phyloP scores from a whole-genome alignment of 2,113 vertebrate genomes.

The Hyla sarda region DNA sequence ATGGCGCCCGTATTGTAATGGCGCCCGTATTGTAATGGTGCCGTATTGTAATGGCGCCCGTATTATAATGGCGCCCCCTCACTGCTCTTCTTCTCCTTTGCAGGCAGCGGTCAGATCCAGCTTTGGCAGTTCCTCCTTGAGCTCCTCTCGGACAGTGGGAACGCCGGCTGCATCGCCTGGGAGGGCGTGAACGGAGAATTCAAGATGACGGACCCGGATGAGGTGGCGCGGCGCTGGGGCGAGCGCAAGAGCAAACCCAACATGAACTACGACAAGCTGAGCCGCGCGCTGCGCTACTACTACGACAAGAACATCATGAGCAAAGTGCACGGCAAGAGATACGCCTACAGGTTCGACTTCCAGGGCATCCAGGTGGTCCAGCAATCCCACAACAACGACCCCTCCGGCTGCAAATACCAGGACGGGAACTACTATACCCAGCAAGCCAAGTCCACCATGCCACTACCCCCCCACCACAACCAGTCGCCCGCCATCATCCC shows the following conservation, averaged over 20 bases:
- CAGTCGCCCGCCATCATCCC: conserved; percentile 41
- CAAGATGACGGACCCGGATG: conserved; percentile 87
- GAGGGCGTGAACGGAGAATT: conserved; percentile 84
- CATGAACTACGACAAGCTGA: conserved; percentile 83
- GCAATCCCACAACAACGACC: conserved; percentile 69
- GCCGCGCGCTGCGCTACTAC: conserved; percentile 77
- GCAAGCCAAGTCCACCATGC: conserved; percentile 43
- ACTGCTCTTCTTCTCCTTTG: background rate
- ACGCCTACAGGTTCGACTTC: conserved; percentile 80
- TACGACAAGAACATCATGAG: conserved; percentile 85
- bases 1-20: too few relatives aligned
- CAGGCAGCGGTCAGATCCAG: conserved; percentile 85
- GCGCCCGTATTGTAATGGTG: too few relatives aligned
- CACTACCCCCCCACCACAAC: background rate
- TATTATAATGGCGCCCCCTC: too few relatives aligned
- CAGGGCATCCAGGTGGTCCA: conserved; percentile 77
- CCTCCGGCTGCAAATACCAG: conserved; percentile 72
- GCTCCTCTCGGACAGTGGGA: conserved; percentile 79
- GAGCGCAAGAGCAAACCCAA: conserved; percentile 84
- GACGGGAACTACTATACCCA: background rate
- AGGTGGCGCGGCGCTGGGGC: conserved; percentile 85
- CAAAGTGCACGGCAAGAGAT: conserved; percentile 80
- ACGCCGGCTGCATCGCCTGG: conserved; percentile 80
- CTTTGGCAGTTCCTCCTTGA: conserved; percentile 85
- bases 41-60: too few relatives aligned